phyloP scores from a whole-genome alignment of 1,140 invertebrate species.

The Dufourea novaeangliae region DNA sequence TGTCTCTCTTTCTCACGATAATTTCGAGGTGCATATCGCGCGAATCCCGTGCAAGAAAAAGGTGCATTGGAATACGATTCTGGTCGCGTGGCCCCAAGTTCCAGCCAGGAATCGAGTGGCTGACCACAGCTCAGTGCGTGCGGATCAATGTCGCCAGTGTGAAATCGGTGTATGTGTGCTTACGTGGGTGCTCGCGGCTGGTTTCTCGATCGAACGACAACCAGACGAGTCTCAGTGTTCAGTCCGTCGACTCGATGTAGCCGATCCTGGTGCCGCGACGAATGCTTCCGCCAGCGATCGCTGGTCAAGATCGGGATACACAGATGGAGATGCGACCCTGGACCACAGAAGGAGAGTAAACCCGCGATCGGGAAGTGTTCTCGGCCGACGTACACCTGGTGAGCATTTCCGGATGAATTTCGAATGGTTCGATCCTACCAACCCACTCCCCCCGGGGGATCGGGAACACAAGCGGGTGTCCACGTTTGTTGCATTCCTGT shows the following conservation, averaged over 20 bases:
- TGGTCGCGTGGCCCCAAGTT: background rate
- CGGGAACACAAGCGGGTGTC: background rate
- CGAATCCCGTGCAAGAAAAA: background rate
- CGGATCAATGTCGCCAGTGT: conserved; percentile 18
- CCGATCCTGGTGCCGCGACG: conserved; percentile 8
- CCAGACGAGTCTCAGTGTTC: background rate
- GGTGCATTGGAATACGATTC: background rate
- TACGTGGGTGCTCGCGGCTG: conserved; percentile 31
- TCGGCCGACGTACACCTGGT: conserved; percentile 43
- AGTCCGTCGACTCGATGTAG: conserved; percentile 32
- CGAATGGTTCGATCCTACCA: too few species aligned
- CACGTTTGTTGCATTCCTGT: conserved; percentile 58
- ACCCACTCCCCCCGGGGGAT: too few species aligned
- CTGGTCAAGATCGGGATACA: conserved; percentile 16
- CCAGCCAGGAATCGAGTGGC: background rate
- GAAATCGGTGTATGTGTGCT: conserved; percentile 48
- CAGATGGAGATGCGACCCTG: conserved; percentile 53
- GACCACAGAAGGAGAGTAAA: conserved; percentile 32
- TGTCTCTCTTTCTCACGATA: background rate
- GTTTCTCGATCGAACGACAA: background rate
- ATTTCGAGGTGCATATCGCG: background rate
- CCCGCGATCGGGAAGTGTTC: conserved; percentile 41
- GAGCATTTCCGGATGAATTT: conserved; percentile 10
- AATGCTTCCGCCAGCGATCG: conserved; percentile 39
- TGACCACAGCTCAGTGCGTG: background rate